Conservation (phyloP, 2,888 invertebrate species). For the Hoplodrina blanda region DNA sequence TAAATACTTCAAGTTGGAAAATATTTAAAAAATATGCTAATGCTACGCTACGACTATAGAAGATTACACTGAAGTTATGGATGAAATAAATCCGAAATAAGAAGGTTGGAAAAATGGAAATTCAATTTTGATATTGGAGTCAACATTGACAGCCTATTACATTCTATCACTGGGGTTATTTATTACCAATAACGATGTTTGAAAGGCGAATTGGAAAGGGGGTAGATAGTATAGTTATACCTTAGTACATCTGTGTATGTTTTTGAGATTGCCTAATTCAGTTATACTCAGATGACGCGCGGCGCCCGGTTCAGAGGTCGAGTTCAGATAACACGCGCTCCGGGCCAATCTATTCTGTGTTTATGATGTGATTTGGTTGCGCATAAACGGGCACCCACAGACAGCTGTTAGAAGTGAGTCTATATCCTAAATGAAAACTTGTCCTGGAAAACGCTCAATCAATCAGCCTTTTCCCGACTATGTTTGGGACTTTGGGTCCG, state of each 20-base stretch:
- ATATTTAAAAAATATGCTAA: neutral
- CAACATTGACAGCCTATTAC: conserved; percentile 11
- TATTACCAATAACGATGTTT: conserved; percentile 33
- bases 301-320: neutral
- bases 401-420: too few species aligned
- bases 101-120: conserved; percentile 19
- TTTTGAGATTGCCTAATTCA: conserved; percentile 23
- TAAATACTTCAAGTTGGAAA: neutral
- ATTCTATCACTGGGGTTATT: conserved; percentile 11
- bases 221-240: neutral
- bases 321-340: neutral
- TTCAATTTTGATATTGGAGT: conserved; percentile 25
- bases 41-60: neutral
- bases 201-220: conserved; percentile 17
- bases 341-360: neutral
- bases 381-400: neutral
- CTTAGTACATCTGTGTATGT: conserved; percentile 14
- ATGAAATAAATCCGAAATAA: conserved; percentile 30
- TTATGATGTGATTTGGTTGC: neutral
- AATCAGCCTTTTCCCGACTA: too few species aligned
- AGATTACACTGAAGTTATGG: neutral
- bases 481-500: too few species aligned
- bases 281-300: conserved; percentile 11
- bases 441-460: neutral
- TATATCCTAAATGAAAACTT: neutral